Percentiles rank a stretch among this genome's conserved stretches.
These are phyloP conservation scores for Tragelaphus scriptus DNA, from an alignment of 2,113 vertebrate genomes.

Conservation along the genomic window DNA sequence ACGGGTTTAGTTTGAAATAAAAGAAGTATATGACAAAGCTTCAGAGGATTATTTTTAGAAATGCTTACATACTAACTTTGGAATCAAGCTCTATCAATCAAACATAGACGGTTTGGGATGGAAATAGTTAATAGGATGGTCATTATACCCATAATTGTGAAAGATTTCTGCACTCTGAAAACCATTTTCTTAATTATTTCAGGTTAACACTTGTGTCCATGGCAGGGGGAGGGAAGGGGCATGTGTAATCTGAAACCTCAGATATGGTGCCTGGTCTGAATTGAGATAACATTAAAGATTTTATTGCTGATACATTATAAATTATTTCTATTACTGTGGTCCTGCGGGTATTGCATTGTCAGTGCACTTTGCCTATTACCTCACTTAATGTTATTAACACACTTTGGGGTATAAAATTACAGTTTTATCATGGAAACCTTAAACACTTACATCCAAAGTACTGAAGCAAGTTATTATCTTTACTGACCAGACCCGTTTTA, in stretches of 20 bases:
- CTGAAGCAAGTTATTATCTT: slow-evolving; percentile 95
- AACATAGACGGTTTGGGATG: slow-evolving; percentile 48
- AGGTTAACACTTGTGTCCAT: slow-evolving; percentile 86
- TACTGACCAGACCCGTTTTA: slow-evolving; percentile 85
- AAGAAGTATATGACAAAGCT: slow-evolving; percentile 2
- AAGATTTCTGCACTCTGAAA: slow-evolving; percentile 79
- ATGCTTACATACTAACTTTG: slow-evolving; percentile 18
- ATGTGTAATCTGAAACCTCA: slow-evolving; percentile 87
- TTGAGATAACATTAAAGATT: slow-evolving; percentile 97
- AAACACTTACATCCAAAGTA: slow-evolving; percentile 96
- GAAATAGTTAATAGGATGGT: slow-evolving; percentile 78
- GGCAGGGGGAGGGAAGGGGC: slow-evolving; percentile 71
- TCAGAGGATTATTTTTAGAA: not conserved
- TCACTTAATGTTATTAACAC: slow-evolving; percentile 99
- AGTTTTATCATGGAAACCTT: slow-evolving; percentile 96
- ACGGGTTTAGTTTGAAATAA: not conserved
- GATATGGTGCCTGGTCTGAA: slow-evolving; percentile 88
- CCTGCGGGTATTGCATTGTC: slow-evolving; percentile 92
- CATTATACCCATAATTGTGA: slow-evolving; percentile 73
- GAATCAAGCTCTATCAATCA: not conserved
- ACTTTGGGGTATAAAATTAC: slow-evolving; percentile 98
- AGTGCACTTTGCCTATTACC: slow-evolving; percentile 95
- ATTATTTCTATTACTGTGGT: slow-evolving; percentile 95
- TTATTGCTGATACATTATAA: slow-evolving; percentile 98
- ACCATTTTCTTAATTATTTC: slow-evolving; percentile 96